A percentile compares a stretch with the other conserved stretches of the same genome.
Conservation (phyloP, 1,140 invertebrate genomes). For the Pseudomyrmex pallidus region DNA sequence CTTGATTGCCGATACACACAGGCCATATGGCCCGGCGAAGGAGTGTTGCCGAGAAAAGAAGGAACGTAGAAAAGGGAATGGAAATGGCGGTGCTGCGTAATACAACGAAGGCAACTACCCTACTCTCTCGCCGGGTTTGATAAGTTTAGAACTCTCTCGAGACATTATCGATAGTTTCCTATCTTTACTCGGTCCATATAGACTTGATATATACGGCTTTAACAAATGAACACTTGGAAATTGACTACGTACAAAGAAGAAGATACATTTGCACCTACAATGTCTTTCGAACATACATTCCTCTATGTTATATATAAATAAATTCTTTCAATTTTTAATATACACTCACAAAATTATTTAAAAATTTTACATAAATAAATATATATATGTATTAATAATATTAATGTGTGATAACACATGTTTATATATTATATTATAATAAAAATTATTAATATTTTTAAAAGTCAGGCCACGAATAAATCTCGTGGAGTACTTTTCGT, state of each 20-base stretch:
- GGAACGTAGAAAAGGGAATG: conserved; percentile 28
- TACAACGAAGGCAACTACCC: conserved; percentile 53
- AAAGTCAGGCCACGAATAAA: background rate
- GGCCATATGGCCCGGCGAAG: conserved; percentile 44
- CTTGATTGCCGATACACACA: conserved; percentile 59
- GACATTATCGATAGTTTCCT: conserved; percentile 67
- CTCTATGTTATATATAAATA: no score
- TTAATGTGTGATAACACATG: no score
- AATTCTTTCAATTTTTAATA: no score
- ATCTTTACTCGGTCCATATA: conserved; percentile 69
- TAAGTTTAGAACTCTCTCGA: conserved; percentile 71
- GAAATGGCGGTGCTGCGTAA: conserved; percentile 60
- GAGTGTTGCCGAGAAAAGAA: conserved; percentile 52
- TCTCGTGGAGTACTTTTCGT: background rate
- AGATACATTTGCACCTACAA: no score
- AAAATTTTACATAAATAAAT: no score
- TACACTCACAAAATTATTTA: no score
- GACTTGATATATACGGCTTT: background rate
- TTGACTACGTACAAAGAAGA: background rate
- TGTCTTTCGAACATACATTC: no score
- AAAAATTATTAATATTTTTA: no score
- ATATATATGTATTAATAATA: no score
- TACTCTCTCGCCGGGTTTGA: conserved; percentile 47
- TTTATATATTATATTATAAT: no score
- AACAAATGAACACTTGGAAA: background rate